Conservation (phyloP, 2,113 vertebrate species). For the Epinephelus lanceolatus region DNA sequence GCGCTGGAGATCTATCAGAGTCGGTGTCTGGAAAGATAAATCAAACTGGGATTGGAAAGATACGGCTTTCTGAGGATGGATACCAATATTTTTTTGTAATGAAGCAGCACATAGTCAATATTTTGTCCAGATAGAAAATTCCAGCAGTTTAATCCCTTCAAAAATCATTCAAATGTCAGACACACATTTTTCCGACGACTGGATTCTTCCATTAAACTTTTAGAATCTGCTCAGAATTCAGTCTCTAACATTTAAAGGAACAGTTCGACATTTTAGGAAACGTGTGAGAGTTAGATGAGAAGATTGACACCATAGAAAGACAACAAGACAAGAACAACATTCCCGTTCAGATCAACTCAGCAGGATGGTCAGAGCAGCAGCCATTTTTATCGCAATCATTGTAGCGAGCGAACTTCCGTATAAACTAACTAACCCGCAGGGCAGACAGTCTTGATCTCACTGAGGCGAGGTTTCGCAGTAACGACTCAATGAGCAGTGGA, state of each 20-base stretch:
- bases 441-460: too few species aligned
- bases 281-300: background rate
- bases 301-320: too few species aligned
- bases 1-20: constrained; percentile 33
- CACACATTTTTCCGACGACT: background rate
- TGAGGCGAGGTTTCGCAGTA: too few species aligned
- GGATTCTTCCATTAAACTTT: background rate
- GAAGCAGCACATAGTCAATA: background rate
- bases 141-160: background rate
- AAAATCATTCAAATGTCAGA: background rate
- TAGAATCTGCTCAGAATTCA: background rate
- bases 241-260: background rate
- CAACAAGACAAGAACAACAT: too few species aligned
- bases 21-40: constrained; percentile 47
- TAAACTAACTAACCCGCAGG: too few species aligned
- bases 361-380: too few species aligned
- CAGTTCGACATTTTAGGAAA: background rate
- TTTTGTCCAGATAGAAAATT: background rate
- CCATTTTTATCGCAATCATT: too few species aligned
- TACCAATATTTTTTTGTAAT: constrained; percentile 21
- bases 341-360: too few species aligned
- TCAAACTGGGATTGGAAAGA: constrained; percentile 26
- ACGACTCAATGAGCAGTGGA: too few species aligned
- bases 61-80: constrained; percentile 21
- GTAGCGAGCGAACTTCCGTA: too few species aligned